Conservation (phyloP, 2,113 vertebrate species). For the Lipophrys pholis region DNA sequence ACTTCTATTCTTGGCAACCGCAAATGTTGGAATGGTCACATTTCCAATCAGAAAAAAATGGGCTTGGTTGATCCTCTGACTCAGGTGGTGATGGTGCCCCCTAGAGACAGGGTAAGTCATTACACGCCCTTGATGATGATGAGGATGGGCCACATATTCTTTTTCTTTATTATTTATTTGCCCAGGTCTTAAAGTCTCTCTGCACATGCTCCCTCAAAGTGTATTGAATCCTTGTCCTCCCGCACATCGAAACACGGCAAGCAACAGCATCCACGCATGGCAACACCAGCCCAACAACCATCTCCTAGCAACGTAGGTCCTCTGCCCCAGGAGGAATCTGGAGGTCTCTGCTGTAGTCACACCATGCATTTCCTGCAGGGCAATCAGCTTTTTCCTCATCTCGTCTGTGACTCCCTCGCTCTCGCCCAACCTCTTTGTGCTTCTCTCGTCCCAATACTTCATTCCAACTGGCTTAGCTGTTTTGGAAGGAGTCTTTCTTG, state of each 20-base stretch:
- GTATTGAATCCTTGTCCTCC: slow-evolving; percentile 61
- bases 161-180: slow-evolving; percentile 27
- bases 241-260: slow-evolving; percentile 75
- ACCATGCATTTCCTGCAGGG: slow-evolving; percentile 83
- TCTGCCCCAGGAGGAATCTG: slow-evolving; percentile 83
- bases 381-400: slow-evolving; percentile 76
- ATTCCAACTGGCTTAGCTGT: slow-evolving; percentile 78
- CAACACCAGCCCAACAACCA: slow-evolving; percentile 79
- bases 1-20: slow-evolving; percentile 73
- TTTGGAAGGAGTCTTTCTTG: slow-evolving; percentile 74
- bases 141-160: no score
- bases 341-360: slow-evolving; percentile 83
- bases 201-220: slow-evolving; percentile 52
- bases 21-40: slow-evolving; percentile 64
- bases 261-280: slow-evolving; percentile 79
- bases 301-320: slow-evolving; percentile 85
- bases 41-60: slow-evolving; percentile 29
- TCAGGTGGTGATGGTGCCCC: slow-evolving; percentile 75
- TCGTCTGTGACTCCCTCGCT: slow-evolving; percentile 49
- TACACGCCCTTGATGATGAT: slow-evolving; percentile 40
- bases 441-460: slow-evolving; percentile 44
- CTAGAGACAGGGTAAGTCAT: slow-evolving; percentile 73
- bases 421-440: slow-evolving; percentile 55
- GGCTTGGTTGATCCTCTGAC: slow-evolving; percentile 49
- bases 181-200: slow-evolving; percentile 32